Evolutionary conservation across 1,140 invertebrate genomes (phyloP).

Genomic region (Apis laboriosa): DNA sequence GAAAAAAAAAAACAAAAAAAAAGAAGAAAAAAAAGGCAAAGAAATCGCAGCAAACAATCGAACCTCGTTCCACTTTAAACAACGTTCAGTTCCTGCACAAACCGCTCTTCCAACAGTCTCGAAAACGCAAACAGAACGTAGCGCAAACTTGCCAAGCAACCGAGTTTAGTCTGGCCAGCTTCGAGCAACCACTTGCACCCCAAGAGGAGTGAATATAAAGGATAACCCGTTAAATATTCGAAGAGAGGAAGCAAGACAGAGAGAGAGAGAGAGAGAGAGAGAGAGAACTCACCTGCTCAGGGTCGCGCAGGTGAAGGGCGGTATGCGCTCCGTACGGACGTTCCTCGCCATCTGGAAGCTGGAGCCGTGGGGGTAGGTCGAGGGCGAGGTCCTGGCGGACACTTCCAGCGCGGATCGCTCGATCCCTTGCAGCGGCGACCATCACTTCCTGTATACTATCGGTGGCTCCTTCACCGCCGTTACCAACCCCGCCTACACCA

Average conservation of each 20-base stretch:
- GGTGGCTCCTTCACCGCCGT: slow-evolving; percentile 80
- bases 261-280: neutral
- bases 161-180: too few species aligned
- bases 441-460: slow-evolving; percentile 75
- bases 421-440: slow-evolving; percentile 81
- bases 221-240: neutral
- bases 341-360: slow-evolving; percentile 87
- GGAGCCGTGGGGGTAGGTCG: slow-evolving; percentile 85
- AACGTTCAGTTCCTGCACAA: neutral
- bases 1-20: too few species aligned
- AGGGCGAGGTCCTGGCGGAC: slow-evolving; percentile 84
- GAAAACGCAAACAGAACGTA: neutral
- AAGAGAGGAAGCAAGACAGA: neutral
- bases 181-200: neutral
- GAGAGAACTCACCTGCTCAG: slow-evolving; percentile 82
- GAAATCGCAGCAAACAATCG: neutral
- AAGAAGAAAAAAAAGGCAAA: neutral
- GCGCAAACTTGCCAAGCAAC: neutral
- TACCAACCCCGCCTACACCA: slow-evolving; percentile 49
- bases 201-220: too few species aligned
- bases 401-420: slow-evolving; percentile 82
- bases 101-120: neutral
- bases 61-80: neutral
- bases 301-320: slow-evolving; percentile 84
- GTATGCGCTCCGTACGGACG: slow-evolving; percentile 84